These are phyloP conservation scores for Macroglossus sobrinus DNA, from an alignment of 2,113 vertebrate genomes.

Conservation along the genomic window DNA sequence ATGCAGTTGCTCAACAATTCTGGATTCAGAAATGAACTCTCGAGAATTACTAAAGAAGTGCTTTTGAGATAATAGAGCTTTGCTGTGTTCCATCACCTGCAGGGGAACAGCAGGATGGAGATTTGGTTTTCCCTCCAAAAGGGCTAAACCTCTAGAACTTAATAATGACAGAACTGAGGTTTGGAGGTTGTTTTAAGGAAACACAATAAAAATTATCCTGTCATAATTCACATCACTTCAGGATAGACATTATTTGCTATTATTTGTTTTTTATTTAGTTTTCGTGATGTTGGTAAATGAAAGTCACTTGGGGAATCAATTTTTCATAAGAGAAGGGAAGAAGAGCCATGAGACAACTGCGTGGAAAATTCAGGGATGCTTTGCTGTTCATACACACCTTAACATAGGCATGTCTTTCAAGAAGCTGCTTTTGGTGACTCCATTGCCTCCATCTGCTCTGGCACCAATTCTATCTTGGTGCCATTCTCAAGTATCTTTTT, in stretches of 20 bases:
- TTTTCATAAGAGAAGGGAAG: background rate
- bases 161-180: background rate
- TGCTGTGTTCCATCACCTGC: background rate
- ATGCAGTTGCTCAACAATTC: background rate
- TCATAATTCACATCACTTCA: background rate
- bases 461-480: background rate
- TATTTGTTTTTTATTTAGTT: background rate
- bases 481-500: background rate
- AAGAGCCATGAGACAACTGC: background rate
- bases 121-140: background rate
- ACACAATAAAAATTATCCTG: background rate
- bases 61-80: constrained; percentile 24
- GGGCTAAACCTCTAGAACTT: background rate
- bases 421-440: background rate
- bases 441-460: background rate
- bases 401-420: background rate
- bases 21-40: constrained; percentile 20
- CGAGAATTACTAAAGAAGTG: constrained; percentile 18
- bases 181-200: constrained; percentile 10
- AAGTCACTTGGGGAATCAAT: background rate
- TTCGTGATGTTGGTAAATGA: background rate
- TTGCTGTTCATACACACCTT: background rate
- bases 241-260: background rate
- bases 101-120: background rate
- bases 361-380: background rate